phyloP scores from a whole-genome alignment of 2,888 invertebrate species.

The Polymixis lichenea region DNA sequence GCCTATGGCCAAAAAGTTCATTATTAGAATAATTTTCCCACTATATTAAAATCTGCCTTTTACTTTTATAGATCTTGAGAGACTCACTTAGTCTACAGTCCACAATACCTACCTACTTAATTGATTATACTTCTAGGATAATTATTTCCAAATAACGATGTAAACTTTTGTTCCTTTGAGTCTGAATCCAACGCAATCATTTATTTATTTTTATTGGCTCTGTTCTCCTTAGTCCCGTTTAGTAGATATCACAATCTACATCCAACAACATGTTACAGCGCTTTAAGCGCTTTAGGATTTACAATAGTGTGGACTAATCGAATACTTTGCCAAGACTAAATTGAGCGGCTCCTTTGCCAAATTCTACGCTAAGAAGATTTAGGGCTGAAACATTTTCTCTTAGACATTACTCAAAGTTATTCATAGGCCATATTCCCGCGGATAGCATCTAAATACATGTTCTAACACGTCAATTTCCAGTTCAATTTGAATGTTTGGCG shows the following conservation, averaged over 20 bases:
- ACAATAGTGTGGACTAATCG: conserved; percentile 58
- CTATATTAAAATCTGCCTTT: too few species aligned
- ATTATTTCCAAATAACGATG: background rate
- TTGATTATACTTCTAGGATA: background rate
- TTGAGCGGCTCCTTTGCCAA: conserved; percentile 55
- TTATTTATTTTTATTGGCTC: background rate
- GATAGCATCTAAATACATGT: conserved; percentile 66
- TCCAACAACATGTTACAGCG: conserved; percentile 20
- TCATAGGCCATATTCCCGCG: conserved; percentile 48
- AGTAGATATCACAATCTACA: conserved; percentile 25
- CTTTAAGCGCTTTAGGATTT: conserved; percentile 45
- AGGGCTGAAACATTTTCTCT: conserved; percentile 43
- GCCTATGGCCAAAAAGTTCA: too few species aligned
- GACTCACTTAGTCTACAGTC: too few species aligned
- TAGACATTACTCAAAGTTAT: conserved; percentile 53
- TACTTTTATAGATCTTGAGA: too few species aligned
- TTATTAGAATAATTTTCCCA: too few species aligned
- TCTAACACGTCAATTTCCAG: conserved; percentile 66
- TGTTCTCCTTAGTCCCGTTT: background rate
- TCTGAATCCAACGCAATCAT: background rate
- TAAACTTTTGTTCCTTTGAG: background rate
- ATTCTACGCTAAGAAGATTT: conserved; percentile 45
- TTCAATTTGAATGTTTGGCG: conserved; percentile 79
- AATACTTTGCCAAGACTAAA: conserved; percentile 61
- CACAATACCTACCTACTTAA: background rate